phyloP scores from a whole-genome alignment of 2,113 vertebrate genomes.

The Halichoeres trimaculatus region DNA sequence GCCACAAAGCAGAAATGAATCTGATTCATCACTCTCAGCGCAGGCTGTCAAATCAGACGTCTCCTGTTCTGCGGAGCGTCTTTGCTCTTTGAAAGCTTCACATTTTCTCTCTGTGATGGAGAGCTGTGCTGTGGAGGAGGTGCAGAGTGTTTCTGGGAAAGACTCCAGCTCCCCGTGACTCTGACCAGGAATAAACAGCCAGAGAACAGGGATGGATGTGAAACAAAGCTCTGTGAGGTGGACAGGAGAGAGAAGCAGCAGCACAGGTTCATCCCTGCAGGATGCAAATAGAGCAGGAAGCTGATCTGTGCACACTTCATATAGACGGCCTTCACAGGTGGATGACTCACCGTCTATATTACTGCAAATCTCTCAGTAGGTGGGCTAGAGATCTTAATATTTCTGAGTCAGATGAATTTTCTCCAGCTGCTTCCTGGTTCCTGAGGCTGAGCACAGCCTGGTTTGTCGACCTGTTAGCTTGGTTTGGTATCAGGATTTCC shows the following conservation, averaged over 20 bases:
- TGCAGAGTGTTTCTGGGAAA: constrained; percentile 17
- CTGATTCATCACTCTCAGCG: neutral
- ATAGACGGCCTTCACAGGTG: neutral
- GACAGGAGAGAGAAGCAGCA: neutral
- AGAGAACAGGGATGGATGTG: constrained; percentile 8
- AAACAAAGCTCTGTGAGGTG: neutral
- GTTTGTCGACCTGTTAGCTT: too few relatives aligned
- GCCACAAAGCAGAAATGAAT: neutral
- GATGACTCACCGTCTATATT: constrained; percentile 6
- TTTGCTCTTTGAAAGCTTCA: neutral
- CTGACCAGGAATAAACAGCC: neutral
- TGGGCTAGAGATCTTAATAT: too few relatives aligned
- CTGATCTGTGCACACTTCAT: neutral
- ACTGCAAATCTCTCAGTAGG: too few relatives aligned
- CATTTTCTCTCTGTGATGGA: neutral
- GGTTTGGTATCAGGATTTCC: too few relatives aligned
- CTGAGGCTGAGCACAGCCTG: too few relatives aligned
- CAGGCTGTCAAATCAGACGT: neutral
- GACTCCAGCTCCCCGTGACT: constrained; percentile 12
- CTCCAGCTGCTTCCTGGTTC: too few relatives aligned
- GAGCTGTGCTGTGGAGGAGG: constrained; percentile 11
- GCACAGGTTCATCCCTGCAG: neutral
- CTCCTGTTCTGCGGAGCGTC: neutral
- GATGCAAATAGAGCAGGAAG: neutral
- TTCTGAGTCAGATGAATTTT: too few relatives aligned